Evolutionary conservation across 2,888 invertebrate species (phyloP), one percentile per base, ranked within the genome.

Genomic region (Ormyrus rosae): DNA sequence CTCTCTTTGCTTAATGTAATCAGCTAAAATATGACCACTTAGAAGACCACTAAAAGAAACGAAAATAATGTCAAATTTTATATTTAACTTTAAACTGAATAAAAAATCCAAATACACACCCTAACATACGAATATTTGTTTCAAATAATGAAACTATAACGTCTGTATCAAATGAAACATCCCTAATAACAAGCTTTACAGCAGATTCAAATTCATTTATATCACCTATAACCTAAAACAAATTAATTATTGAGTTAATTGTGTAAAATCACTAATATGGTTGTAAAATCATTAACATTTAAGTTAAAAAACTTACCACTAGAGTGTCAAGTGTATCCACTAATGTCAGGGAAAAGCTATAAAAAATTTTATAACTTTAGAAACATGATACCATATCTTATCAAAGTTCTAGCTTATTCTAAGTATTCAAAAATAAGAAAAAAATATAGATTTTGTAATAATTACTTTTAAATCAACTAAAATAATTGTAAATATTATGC

Each of bases 91-190:
- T 64, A n/a, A 10, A 50, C 48, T 13, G 55, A 69, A 19, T 73
- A 63, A 34, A 34, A 63, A 55, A 46, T 11, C 46, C 11, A 51
- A 68, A 75, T 72, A 90, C 93, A 93, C 91, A 97, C 95, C 99
- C 99, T n/a, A 99, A 92, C 92, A 99, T 95, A 85, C 99, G 93
- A 86, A 99, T 99, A 91, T 99, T 99, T 8, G 98, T 98, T 91
- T 99, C 99, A 91, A 99, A 99, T 5, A 99, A 97, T 0, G 99
- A 99, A 8, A 99, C 99, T 74, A 98, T 94, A 81, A 99, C 94
- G 91, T 99, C 98, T 84, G 94, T 96, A 90, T 99, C 98, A 91
- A 99, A 99, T 75, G 93, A 94, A 7, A 99, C 97, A 90, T 97
- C 95, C 80, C 93, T 93, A 83, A 98, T 95, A 61, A 99, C 95